Base-by-base conservation (phyloP, 2,888 invertebrate species). In the Polydrusus pterygomalis region DNA sequence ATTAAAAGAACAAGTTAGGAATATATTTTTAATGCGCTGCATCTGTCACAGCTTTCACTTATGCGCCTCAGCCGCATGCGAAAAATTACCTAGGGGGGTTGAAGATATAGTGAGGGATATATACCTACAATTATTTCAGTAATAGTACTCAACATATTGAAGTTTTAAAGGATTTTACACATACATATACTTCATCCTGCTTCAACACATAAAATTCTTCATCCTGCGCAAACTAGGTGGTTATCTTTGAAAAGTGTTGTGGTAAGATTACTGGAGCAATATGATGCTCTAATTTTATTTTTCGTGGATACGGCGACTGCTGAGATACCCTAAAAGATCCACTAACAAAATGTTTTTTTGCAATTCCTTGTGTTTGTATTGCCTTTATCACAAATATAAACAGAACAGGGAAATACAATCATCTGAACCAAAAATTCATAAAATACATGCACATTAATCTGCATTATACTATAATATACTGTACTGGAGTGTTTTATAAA, bases 401-500 rank as follows among this genome's bases (percentile, higher is more conserved):
- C n/a, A n/a, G 43, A 70, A 60, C 25, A 58, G 40, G 60, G 34
- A 60, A 49, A 60, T 70, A 45, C 58, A 58, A 17, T 58, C 47
- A 58, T 13, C 13, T 17, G 25, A 69, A 18, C 38, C 56, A 38
- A 43, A 54, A 58, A 69, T 69, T 38, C 56, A 69, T 11, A 43
- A 69, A 40, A 11, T 69, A 25, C 40, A 69, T 58, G 10, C 15
- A 15, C 10, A 34, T 34, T 20, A 56, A 11, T 30, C 47, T 47
- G 25, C n/a, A 25, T 34, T 45, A 7, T 70, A 60, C 18, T 60
- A 60, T n/a, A n/a, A n/a, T n/a, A n/a, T 45, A 30, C 15, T 5
- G 11, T 70, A 18, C 40, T 60, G 25, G 62, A 70, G 10, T 47
- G 34, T 40, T 70, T 60, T 54, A 45, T 70, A 30, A 70, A 70